phyloP scores from a whole-genome alignment of 2,113 vertebrate species.

The Lamprologus sp. region DNA sequence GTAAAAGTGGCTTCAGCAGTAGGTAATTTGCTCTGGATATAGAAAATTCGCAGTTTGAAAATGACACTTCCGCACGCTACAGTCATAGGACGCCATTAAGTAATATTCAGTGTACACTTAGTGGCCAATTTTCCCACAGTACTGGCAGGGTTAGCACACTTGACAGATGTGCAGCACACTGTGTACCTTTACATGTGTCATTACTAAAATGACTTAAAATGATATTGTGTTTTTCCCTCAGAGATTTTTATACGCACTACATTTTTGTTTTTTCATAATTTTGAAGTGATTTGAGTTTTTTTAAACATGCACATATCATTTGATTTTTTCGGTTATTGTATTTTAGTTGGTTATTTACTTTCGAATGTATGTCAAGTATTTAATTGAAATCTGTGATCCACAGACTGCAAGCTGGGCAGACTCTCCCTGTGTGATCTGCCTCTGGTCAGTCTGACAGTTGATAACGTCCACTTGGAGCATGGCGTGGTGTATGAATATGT shows the following conservation, averaged over 20 bases:
- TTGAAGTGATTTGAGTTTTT: neutral
- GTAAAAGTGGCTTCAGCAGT: neutral
- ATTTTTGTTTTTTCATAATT: neutral
- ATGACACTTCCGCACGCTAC: neutral
- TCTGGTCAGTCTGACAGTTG: slow-evolving; percentile 85
- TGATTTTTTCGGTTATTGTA: neutral
- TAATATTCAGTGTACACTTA: neutral
- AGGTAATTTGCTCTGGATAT: neutral
- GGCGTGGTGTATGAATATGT: slow-evolving; percentile 92
- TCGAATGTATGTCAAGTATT: neutral
- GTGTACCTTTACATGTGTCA: neutral
- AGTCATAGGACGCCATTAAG: neutral
- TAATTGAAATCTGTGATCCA: neutral
- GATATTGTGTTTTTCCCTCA: neutral
- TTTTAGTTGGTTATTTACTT: neutral
- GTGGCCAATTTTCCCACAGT: neutral
- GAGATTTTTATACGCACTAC: neutral
- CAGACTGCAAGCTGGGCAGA: slow-evolving; percentile 46
- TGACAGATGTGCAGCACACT: neutral
- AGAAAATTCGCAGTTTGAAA: neutral
- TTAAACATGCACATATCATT: neutral
- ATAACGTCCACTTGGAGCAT: slow-evolving; percentile 89
- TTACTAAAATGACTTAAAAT: neutral
- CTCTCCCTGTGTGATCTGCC: slow-evolving; percentile 60
- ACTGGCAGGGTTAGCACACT: neutral